A percentile compares a stretch with the other conserved stretches of the same genome.
Conservation (phyloP, 2,113 vertebrate species). For the Deroptyus accipitrinus region DNA sequence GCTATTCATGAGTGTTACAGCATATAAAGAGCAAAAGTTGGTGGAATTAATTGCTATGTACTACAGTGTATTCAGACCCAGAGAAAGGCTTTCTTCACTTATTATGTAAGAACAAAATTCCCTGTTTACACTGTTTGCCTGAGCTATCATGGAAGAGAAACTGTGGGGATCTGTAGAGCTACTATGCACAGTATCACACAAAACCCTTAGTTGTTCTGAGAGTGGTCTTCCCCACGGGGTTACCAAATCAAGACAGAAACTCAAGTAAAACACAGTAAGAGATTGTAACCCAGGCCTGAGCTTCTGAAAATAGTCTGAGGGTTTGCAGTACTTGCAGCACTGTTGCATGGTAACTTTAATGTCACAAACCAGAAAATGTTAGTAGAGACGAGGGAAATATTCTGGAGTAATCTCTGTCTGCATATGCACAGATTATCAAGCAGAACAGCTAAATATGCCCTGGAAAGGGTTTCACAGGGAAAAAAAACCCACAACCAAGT, state of each 20-base stretch:
- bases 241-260: neutral
- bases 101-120: neutral
- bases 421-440: neutral
- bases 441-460: neutral
- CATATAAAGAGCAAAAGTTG: neutral
- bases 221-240: fast-evolving
- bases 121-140: neutral
- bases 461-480: neutral
- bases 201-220: neutral
- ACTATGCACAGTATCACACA: neutral
- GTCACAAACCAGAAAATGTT: neutral
- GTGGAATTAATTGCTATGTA: neutral
- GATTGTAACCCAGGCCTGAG: neutral
- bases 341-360: neutral
- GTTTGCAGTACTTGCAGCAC: neutral
- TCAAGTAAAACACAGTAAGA: neutral
- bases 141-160: neutral
- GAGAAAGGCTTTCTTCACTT: neutral
- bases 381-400: neutral
- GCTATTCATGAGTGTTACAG: neutral
- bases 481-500: neutral
- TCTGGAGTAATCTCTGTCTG: neutral
- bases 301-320: neutral
- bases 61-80: neutral
- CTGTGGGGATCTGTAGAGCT: neutral